Base-by-base conservation (phyloP, 2,113 vertebrate genomes). In the Irena cyanogastra region DNA sequence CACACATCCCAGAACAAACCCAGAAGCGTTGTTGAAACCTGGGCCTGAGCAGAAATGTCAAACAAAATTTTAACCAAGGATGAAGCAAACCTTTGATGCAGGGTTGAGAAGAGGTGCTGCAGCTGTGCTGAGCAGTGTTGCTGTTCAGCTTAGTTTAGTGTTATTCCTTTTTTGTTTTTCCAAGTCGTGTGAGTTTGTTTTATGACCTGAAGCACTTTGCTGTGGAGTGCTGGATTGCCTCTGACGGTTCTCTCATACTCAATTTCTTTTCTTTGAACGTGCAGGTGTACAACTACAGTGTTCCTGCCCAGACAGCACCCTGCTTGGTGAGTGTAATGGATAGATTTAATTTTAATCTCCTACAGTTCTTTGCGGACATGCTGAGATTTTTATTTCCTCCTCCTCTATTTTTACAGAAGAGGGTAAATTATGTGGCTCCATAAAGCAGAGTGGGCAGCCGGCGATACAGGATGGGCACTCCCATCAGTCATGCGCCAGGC, bases 291-390 rank as follows among this genome's bases (percentile, higher is more conserved):
- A 6, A 28, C 84, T 87, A 2, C 54, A 28, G 68, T 11, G 10
- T 52, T 92, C 64, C 80, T 92, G 95, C 83, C 91, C 86, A 75
- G 91, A 56, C 80, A 56, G 91, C 23, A 0, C 80, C 44, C 68
- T 81, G 64, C 77, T 84, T 10, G 83, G 87, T 90, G 72, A 94
- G 89, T 89, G 52, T 66, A 86, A 86, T 65, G 79, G 86, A 94
- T 90, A 87, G 68, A 64, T 92, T 93, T 94, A 70, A 92, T 96
- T 90, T 94, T 75, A 33, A 41, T 81, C 76, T 92, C 60, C 52
- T 83, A 5, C 42, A 45, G 60, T 71, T 92, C 61, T 87, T 20
- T 60, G 56, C 80, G 60, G 76, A 59, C 24, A 3, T 35, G 77
- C 77, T 68, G 86, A 89, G 83, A 64, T 81, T 92, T 87, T 92